phyloP scores from a whole-genome alignment of 2,113 vertebrate genomes.

The Hypocryptadius cinnamomeus region DNA sequence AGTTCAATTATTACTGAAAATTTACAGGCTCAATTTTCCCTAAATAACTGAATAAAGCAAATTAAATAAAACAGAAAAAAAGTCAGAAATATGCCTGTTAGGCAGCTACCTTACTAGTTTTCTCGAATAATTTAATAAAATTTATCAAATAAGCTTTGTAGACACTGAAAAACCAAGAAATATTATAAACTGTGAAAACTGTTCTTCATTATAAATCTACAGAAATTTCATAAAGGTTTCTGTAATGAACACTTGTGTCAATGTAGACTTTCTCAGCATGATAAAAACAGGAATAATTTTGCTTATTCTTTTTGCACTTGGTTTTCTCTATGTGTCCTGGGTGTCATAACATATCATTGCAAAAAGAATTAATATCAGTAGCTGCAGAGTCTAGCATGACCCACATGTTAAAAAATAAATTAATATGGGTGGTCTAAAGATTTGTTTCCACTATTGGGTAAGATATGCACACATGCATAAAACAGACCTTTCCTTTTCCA shows the following conservation, averaged over 20 bases:
- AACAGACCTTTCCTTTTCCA: neutral
- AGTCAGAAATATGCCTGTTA: conserved; percentile 18
- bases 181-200: neutral
- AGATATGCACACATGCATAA: neutral
- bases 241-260: neutral
- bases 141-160: conserved; percentile 22
- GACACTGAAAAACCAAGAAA: neutral
- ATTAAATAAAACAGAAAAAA: conserved; percentile 45
- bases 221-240: neutral
- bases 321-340: neutral
- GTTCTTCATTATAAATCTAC: neutral
- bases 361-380: neutral
- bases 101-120: conserved; percentile 22
- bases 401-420: neutral
- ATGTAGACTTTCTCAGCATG: neutral
- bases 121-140: conserved; percentile 56
- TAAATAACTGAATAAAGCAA: conserved; percentile 51
- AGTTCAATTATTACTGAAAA: conserved; percentile 9
- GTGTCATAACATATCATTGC: neutral
- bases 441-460: neutral
- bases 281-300: neutral
- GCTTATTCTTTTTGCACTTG: neutral
- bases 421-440: neutral
- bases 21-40: conserved; percentile 7
- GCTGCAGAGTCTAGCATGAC: neutral